These are phyloP conservation scores for Myopa testacea DNA, from an alignment of 2,888 invertebrate species.

Conservation along the genomic window DNA sequence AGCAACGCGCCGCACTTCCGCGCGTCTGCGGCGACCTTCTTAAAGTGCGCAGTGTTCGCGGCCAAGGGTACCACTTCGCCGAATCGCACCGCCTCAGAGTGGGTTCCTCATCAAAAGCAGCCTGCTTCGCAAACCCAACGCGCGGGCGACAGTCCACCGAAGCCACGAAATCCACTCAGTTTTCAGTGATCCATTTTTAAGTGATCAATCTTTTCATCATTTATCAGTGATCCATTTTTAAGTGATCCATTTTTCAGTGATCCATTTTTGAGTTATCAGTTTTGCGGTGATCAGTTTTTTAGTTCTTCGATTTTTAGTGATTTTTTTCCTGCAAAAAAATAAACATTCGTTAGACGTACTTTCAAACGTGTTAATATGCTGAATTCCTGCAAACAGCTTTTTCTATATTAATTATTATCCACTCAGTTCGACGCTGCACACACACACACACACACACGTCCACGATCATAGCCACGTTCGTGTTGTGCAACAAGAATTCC, in stretches of 20 bases:
- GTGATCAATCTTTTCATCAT: too few species aligned
- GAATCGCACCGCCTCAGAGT: too few species aligned
- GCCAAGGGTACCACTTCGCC: conserved; percentile 25
- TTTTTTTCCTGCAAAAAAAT: too few species aligned
- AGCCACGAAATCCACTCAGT: too few species aligned
- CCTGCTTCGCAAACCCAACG: neutral
- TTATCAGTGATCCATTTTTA: too few species aligned
- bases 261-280: neutral
- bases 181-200: too few species aligned
- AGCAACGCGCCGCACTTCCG: neutral
- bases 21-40: conserved; percentile 17
- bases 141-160: neutral
- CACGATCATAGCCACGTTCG: neutral
- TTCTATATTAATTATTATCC: neutral
- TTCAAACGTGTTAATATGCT: conserved; percentile 44
- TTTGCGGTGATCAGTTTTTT: neutral
- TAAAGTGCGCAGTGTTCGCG: neutral
- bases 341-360: neutral
- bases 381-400: conserved; percentile 42
- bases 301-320: too few species aligned
- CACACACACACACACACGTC: neutral
- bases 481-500: neutral
- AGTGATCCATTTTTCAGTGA: too few species aligned
- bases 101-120: too few species aligned
- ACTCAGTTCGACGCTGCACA: neutral